These are phyloP conservation scores for Sturnus vulgaris DNA, from an alignment of 2,113 vertebrate genomes.

Conservation along the genomic window DNA sequence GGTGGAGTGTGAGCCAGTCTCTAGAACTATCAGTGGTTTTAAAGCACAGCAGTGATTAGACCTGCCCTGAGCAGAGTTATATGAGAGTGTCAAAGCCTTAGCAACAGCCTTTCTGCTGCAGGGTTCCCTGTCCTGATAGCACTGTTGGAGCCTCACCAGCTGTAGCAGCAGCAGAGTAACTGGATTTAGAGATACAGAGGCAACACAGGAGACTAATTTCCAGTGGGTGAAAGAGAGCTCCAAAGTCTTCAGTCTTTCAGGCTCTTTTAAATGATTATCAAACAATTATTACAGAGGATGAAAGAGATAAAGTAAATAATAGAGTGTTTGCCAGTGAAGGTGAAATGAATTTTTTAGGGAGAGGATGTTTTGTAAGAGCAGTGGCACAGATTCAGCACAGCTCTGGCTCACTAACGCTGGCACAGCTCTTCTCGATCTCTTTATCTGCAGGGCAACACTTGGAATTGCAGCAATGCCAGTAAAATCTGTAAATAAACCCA, in stretches of 20 bases:
- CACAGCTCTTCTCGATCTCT: background rate
- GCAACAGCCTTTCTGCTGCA: background rate
- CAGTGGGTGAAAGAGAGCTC: background rate
- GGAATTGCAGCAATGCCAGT: conserved; percentile 39
- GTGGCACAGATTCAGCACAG: background rate
- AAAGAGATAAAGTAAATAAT: background rate
- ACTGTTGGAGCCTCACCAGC: background rate
- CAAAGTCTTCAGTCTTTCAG: background rate
- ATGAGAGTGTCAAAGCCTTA: background rate
- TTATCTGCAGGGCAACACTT: conserved; percentile 11
- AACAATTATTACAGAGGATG: background rate
- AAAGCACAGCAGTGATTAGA: conserved; percentile 4
- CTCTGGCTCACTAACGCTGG: background rate
- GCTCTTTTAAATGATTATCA: background rate
- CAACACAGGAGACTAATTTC: background rate
- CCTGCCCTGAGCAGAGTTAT: background rate
- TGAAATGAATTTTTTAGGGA: background rate
- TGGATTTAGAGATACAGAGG: background rate
- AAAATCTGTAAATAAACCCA: conserved; percentile 60
- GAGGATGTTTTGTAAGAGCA: background rate
- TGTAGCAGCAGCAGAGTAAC: background rate
- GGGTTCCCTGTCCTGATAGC: background rate
- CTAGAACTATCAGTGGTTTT: background rate
- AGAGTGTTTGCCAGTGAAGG: background rate
- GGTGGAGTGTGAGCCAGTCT: background rate